Evolutionary conservation across 2,113 vertebrate species (phyloP), one percentile per base, ranked within the genome.

Genomic region (Caranx melampygus): DNA sequence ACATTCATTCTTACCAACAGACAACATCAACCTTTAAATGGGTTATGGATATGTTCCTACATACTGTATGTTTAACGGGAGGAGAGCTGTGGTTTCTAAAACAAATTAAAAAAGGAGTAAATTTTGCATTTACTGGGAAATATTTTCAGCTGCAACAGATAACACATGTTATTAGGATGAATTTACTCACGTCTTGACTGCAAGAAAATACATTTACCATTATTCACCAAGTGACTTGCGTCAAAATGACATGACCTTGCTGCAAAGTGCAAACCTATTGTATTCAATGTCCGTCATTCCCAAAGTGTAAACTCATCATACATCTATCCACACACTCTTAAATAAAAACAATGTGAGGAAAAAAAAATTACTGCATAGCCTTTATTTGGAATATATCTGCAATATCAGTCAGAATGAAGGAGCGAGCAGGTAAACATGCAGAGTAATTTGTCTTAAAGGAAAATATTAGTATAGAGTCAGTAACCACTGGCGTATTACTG

Each of bases 311-410:
- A 70, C 13, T 37, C 35, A 54, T n/a, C 16, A 49, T 10, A 14
- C 5, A 45, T 2, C 2, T 4, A 11, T 54, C 14, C 9, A 58
- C 12, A 6, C 33, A 15, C 12, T 18, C 21, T 8, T 44, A 33
- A 33, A 47, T 13, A 15, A 55, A 49, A 61, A 72, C 0, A 1
- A 60, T 5, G 14, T 3, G 3, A 70, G 26, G 62, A 6, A 26
- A 44, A 21, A 65, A 6, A 26, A 44, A 21, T 21, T 20, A n/a
- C 59, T 88, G 85, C 87, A 87, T 82, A 78, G 69, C 45, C 77
- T 93, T 93, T 93, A 94, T 93, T 93, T 80, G 63, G 66, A 86
- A 73, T 86, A 86, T 58, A 84, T 86, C 14, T 62, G 42, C 26
- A 55, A 49, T 1, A n/a, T 63, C 35, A 73, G 64, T 44, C 31